These are phyloP conservation scores for Heterotis niloticus DNA, from an alignment of 2,113 vertebrate genomes.

Conservation along the genomic window DNA sequence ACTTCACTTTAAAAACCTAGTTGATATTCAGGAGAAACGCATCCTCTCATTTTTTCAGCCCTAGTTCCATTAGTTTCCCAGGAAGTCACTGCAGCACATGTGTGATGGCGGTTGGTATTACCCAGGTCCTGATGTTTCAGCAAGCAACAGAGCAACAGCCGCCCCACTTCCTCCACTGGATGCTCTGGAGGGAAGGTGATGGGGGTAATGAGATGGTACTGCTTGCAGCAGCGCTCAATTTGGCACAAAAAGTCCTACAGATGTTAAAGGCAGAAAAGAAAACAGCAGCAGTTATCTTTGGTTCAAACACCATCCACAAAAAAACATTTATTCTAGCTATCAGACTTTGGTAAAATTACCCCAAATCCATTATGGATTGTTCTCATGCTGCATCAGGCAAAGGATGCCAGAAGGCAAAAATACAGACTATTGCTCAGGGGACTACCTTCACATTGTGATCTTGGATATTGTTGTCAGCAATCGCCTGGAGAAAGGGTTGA, in stretches of 20 bases:
- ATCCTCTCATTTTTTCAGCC: neutral
- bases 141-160: slow-evolving; percentile 90
- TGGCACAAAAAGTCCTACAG: slow-evolving; percentile 93
- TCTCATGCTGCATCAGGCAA: neutral
- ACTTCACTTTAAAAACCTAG: too few relatives aligned
- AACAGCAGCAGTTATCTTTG: too few relatives aligned
- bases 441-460: slow-evolving; percentile 93
- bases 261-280: slow-evolving; percentile 5
- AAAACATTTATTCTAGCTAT: neutral
- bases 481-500: slow-evolving; percentile 92
- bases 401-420: neutral
- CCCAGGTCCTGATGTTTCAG: slow-evolving; percentile 97
- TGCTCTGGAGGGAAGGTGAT: slow-evolving; percentile 94
- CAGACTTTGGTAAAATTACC: neutral
- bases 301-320: neutral
- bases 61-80: neutral
- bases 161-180: slow-evolving; percentile 96
- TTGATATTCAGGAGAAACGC: too few relatives aligned
- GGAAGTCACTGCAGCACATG: neutral
- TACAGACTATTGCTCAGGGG: neutral
- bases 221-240: slow-evolving; percentile 92
- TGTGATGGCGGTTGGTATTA: slow-evolving; percentile 54
- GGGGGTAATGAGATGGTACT: slow-evolving; percentile 92
- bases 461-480: slow-evolving; percentile 92
- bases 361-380: too few relatives aligned